Evolutionary conservation across 2,797 vertebrate species (phyloP).

Genomic region (Cyprinella venusta): DNA sequence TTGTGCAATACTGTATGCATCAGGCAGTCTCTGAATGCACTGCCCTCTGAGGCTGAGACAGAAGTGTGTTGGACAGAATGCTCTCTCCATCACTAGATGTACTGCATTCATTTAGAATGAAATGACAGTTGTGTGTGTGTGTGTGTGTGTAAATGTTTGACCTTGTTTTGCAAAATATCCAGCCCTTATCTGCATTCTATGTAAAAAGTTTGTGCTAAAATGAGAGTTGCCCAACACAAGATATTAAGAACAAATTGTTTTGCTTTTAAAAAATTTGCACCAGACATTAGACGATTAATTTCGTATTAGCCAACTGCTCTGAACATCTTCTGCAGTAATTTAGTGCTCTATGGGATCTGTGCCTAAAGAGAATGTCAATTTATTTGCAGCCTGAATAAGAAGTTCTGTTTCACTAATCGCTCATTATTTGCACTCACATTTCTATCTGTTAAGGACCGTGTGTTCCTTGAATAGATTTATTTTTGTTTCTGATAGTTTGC

Average conservation of each 20-base stretch:
- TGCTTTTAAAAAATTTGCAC: constrained; percentile 17
- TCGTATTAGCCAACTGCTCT: constrained; percentile 1
- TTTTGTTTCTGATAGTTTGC: not conserved
- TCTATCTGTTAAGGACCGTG: not conserved
- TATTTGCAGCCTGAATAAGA: constrained; percentile 29
- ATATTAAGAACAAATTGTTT: not conserved
- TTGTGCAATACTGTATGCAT: constrained; percentile 5
- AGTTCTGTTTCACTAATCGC: constrained; percentile 7
- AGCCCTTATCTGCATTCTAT: not conserved
- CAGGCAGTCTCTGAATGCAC: constrained; percentile 1
- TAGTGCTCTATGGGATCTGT: constrained; percentile 1
- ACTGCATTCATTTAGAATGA: constrained; percentile 6
- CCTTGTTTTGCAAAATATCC: not conserved
- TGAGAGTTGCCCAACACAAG: not conserved
- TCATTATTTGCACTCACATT: constrained; percentile 16
- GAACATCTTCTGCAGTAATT: constrained; percentile 16
- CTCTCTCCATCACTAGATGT: not conserved
- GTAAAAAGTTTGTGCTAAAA: not conserved
- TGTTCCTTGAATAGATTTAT: constrained; percentile 9
- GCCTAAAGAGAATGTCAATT: constrained; percentile 18
- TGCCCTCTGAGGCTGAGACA: not conserved
- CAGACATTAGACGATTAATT: not conserved
- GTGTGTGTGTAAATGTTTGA: not conserved
- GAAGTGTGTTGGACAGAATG: constrained; percentile 7
- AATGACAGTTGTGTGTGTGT: not conserved